These are phyloP conservation scores for Percina caprodes DNA, from an alignment of 2,113 vertebrate species.

Conservation along the genomic window DNA sequence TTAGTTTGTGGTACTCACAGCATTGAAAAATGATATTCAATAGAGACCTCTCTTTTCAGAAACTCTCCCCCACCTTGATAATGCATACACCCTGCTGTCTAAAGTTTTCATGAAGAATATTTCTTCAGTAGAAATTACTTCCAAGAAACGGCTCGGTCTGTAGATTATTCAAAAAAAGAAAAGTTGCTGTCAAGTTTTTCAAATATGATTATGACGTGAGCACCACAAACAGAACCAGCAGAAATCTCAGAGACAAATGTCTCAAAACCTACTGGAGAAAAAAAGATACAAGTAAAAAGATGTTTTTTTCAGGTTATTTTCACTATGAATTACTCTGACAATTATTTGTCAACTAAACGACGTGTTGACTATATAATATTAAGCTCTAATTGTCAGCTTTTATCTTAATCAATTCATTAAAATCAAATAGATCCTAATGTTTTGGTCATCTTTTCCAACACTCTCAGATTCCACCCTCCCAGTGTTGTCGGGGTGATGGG, in stretches of 20 bases:
- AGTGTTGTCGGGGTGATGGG: constrained; percentile 94
- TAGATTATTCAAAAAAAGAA: no score
- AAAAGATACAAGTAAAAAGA: background rate
- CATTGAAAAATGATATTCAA: background rate
- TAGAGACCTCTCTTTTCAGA: background rate
- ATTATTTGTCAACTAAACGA: no score
- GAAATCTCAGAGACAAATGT: background rate
- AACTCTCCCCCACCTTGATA: background rate
- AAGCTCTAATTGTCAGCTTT: no score
- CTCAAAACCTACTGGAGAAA: background rate
- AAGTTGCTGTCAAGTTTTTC: no score
- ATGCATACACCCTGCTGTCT: background rate
- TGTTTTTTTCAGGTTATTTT: background rate
- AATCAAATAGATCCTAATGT: background rate
- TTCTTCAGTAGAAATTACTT: background rate
- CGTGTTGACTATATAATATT: background rate
- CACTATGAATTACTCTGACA: no score
- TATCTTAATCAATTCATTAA: background rate
- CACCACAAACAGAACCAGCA: background rate
- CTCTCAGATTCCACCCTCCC: constrained; percentile 93
- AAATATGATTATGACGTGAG: no score
- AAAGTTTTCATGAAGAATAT: background rate
- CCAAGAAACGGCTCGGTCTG: background rate
- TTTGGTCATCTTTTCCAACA: background rate
- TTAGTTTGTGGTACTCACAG: background rate